Evolutionary conservation across 1,140 invertebrate species (phyloP), one percentile per base, ranked within the genome.

Genomic region (Tetramorium parvispinum): DNA sequence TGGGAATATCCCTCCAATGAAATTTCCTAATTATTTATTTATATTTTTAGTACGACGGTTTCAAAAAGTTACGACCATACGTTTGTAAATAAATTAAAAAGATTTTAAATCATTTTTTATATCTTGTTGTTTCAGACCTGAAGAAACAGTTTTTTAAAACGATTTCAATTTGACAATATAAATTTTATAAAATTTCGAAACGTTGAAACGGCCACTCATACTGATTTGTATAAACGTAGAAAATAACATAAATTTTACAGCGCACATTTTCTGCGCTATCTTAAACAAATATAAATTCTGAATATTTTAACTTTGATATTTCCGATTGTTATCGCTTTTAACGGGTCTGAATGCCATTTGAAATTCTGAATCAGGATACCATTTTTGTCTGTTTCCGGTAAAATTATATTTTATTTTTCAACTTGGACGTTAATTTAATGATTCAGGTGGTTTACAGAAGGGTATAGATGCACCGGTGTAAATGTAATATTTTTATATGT

Each of bases 181-280:
- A 0, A 21, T 66, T 66, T 63, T 68, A 68, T 46, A 68, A 68
- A 24, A 46, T 46, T 68, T 70, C 18, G 7, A 70, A 66, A 40
- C 18, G 10, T 21, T 70, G 27, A 66, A 65, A 65, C 16, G 8
- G 8, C 11, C 2, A 70, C 10, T 16, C 6, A 65, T n/a, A 49
- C n/a, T 37, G 0, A 37, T 37, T 55, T 73, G 27, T 75, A 40
- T 43, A 75, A 73, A 53, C 53, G 24, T 16, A 53, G 57, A 73
- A 21, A 37, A 40, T 37, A 32, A 32, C 32, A 32, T 40, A 73
- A 55, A 37, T 55, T 53, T 73, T 6, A 55, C 11, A 21, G 2
- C 4, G 27, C 27, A 27, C 27, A 18, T 37, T 73, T 73, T 73
- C 18, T 51, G 51, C 32, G 10, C 51, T 73, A 55, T 5, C 32